Evolutionary conservation across 2,113 vertebrate species (phyloP), one percentile per base, ranked within the genome.

Genomic region (Peucedramus taeniatus): DNA sequence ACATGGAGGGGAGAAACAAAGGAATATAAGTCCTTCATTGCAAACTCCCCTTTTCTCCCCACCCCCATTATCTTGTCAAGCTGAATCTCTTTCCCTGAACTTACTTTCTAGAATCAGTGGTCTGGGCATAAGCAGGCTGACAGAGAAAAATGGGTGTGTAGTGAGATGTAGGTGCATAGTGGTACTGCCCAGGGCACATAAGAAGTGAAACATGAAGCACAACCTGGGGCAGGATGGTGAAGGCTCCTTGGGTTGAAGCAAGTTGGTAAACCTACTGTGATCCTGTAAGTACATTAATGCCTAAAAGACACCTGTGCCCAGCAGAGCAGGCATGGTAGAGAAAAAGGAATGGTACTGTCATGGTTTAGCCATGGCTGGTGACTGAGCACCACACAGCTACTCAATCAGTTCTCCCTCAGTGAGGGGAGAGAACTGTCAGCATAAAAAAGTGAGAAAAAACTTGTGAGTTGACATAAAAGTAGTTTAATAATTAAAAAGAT

Each of bases 321-420:
- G 33, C 39, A 85, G 12, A 69, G 50, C 33, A 40, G 37, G 8
- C 6, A 11, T 4, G 1, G 28, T 40, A 37, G 53, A 71, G 57
- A 15, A 70, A 50, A 86, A 59, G 9, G 27, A 64, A 65, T 80
- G 26, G 7, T 33, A 23, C 31, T 70, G 24, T 70, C 4, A 3
- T 31, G 13, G 15, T 84, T 80, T 80, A 66, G 37, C 37, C 22
- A 10, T 24, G 5, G 22, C 40, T 51, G 40, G 33, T 39, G 35
- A 26, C 37, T 57, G 19, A 42, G 30, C 19, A 40, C 12, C 9
- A 33, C 7, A 51, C 26, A 80, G 17, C 16, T 0, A 0, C 17
- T 80, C 2, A 54, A 15, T 75, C 4, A 35, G 7, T 22, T 35
- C 30, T 20, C 4, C 0, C 22, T 5, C 2, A 1, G 5, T 31